Evolutionary conservation across 1,140 invertebrate genomes (phyloP).

Genomic region (Capitella teleta): DNA sequence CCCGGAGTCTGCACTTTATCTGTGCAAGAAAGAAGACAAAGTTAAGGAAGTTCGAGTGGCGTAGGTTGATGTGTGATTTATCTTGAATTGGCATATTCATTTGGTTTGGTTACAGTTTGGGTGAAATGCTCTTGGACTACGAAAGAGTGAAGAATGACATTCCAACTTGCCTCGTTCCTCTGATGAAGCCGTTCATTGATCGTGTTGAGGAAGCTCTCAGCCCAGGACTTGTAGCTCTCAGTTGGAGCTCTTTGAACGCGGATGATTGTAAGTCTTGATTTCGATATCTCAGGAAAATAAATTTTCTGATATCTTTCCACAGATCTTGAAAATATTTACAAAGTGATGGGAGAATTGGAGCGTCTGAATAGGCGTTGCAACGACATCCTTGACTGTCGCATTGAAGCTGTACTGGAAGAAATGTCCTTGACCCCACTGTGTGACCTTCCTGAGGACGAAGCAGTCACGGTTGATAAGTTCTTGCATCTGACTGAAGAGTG

Average conservation of each 20-base stretch:
- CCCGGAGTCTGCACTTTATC: constrained; percentile 70
- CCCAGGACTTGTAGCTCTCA: constrained; percentile 63
- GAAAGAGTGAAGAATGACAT: constrained; percentile 26
- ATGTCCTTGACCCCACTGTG: constrained; percentile 75
- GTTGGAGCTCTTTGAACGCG: constrained; percentile 70
- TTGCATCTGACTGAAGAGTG: constrained; percentile 54
- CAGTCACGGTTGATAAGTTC: constrained; percentile 77
- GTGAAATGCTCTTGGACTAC: constrained; percentile 35
- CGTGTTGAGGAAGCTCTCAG: constrained; percentile 51
- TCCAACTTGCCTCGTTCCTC: constrained; percentile 68
- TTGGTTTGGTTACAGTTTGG: constrained; percentile 21
- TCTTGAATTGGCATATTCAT: background rate
- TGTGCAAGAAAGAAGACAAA: constrained; percentile 58
- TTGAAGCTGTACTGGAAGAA: constrained; percentile 70
- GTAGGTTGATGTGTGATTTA: background rate
- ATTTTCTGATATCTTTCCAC: background rate
- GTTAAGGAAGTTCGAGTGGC: constrained; percentile 46
- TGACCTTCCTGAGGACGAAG: constrained; percentile 61
- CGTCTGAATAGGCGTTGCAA: constrained; percentile 51
- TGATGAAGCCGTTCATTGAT: constrained; percentile 66
- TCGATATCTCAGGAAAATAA: background rate
- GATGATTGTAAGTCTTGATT: constrained; percentile 52
- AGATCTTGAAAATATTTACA: constrained; percentile 31
- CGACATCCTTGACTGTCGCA: constrained; percentile 80
- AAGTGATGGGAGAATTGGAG: constrained; percentile 29